Percentiles rank a stretch among this genome's conserved stretches.
These are phyloP conservation scores for Parus major DNA, from an alignment of 2,113 vertebrate genomes.

Conservation along the genomic window DNA sequence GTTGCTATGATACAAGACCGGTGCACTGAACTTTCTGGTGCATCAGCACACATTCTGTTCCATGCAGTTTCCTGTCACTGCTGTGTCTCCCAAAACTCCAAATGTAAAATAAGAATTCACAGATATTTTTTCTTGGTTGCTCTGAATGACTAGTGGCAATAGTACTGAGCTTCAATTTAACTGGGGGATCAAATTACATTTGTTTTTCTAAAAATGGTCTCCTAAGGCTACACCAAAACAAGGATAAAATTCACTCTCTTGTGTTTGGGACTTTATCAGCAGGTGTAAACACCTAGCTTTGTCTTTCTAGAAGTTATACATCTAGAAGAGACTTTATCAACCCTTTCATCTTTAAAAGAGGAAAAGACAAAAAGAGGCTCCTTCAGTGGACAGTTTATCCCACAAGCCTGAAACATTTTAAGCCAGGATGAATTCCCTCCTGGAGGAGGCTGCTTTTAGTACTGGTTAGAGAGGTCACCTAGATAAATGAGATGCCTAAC, in stretches of 20 bases:
- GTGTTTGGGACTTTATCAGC: neutral
- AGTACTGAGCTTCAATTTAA: neutral
- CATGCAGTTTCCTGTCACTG: neutral
- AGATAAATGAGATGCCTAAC: neutral
- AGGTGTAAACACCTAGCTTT: neutral
- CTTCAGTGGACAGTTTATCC: neutral
- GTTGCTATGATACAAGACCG: slow-evolving; percentile 21
- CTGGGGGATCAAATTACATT: neutral
- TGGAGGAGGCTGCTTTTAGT: neutral
- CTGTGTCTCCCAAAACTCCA: neutral
- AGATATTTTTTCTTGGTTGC: neutral
- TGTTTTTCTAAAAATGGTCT: neutral
- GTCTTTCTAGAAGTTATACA: neutral
- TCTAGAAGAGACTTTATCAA: neutral
- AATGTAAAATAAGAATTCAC: neutral
- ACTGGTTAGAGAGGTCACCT: neutral
- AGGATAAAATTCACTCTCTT: neutral
- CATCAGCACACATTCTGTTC: neutral
- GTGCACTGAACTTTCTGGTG: neutral
- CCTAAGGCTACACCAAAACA: neutral
- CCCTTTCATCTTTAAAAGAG: neutral
- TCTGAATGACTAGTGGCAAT: neutral
- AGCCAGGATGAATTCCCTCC: neutral
- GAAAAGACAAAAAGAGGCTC: neutral
- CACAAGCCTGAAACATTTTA: neutral